Base-by-base conservation (phyloP, 2,797 vertebrate genomes). In the Anguilla pacifica region DNA sequence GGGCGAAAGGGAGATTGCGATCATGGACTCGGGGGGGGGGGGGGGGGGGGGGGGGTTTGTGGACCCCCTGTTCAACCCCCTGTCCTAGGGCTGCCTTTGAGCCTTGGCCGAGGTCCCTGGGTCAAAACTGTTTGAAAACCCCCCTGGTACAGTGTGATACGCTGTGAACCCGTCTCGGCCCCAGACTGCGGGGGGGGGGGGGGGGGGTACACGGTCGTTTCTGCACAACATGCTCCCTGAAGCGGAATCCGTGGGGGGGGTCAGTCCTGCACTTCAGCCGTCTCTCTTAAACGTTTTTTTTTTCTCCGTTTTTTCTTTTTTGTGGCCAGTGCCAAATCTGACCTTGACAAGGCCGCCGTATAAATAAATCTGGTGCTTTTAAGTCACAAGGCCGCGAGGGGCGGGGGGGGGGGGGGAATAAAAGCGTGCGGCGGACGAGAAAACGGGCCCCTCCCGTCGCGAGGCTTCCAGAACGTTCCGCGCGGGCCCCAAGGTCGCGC, bases 401-500 rank as follows among this genome's bases (percentile, higher is more conserved):
- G 4, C 15, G 11, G 22, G 25, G 64, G 22, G 28, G 22, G 64
- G n/a, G 2, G n/a, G 13, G 70, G 7, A 25, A 17, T 15, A 7
- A 49, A n/a, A 39, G 55, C 72, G 17, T 19, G 6, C 4, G 39
- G 7, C 89, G 88, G 87, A 89, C 84, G 86, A 77, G 88, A 88
- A 64, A 79, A 87, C 53, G 85, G 84, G 86, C 89, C 89, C 39
- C 86, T 86, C 81, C 46, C 70, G 87, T 88, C 90, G 83, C 53
- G 85, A 88, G 87, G 85, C 87, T 89, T 77, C 81, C 82, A 19
- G 53, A 43, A 87, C 64, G 83, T 90, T 90, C 89, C 87, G 88
- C 64, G 89, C 82, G 72, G 83, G 82, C 82, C 46, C 82, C 46
- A 91, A 83, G 91, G 88, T 92, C 89, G 91, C 72, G 87, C 86